These are phyloP conservation scores for Gymnothorax reevesii DNA, from an alignment of 2,797 vertebrate genomes.

Conservation along the genomic window DNA sequence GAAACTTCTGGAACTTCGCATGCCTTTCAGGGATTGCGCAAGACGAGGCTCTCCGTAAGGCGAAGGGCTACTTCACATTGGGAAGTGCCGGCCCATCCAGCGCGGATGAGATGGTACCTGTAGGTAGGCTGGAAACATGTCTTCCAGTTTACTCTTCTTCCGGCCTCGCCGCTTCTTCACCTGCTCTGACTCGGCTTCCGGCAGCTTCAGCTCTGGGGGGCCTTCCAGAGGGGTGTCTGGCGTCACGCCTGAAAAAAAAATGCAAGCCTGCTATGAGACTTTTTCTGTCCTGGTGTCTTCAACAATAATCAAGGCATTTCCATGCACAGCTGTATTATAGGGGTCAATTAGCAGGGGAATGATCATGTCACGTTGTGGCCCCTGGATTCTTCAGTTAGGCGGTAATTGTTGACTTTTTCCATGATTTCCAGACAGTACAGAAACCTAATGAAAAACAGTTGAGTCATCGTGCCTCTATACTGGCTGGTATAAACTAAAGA, in stretches of 20 bases:
- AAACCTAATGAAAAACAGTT: no score
- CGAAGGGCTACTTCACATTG: neutral
- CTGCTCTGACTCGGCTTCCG: slow-evolving; percentile 84
- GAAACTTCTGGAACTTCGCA: no score
- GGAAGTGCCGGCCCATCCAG: neutral
- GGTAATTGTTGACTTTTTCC: no score
- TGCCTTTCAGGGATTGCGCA: neutral
- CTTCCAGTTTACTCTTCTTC: slow-evolving; percentile 96
- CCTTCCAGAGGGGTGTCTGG: slow-evolving; percentile 80
- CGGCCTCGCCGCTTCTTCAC: slow-evolving; percentile 92
- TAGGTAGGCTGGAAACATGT: slow-evolving; percentile 97
- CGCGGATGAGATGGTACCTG: slow-evolving; percentile 70
- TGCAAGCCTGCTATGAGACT: neutral
- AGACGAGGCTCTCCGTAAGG: neutral
- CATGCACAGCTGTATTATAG: no score
- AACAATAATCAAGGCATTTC: no score
- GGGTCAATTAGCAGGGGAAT: no score
- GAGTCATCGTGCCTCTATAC: no score
- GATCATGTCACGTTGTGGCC: no score
- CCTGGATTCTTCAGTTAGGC: no score
- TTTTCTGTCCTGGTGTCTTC: neutral
- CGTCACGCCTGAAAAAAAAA: slow-evolving; percentile 70
- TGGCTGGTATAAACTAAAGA: no score
- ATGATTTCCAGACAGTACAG: no score
- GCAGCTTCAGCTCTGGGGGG: slow-evolving; percentile 76